Conservation (phyloP, 1,140 invertebrate species). For the Halesus radiatus region DNA sequence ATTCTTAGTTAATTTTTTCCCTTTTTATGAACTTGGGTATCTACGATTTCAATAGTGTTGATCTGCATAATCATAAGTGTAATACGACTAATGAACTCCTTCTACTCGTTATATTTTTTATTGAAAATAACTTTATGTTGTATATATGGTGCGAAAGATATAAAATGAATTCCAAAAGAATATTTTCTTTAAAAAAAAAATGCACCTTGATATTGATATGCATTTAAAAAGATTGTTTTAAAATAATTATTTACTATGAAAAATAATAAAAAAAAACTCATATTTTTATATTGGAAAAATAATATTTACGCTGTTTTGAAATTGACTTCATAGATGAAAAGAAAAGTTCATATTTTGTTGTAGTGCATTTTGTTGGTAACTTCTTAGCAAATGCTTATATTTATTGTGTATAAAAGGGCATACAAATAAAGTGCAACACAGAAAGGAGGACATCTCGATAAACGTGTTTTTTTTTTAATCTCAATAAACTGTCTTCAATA, state of each 20-base stretch:
- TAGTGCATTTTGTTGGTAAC: slow-evolving; percentile 28
- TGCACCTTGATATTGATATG: slow-evolving; percentile 4
- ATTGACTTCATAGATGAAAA: background rate
- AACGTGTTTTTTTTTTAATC: slow-evolving; percentile 42
- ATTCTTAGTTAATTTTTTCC: slow-evolving; percentile 30
- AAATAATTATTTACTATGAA: slow-evolving; percentile 10
- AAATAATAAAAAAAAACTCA: slow-evolving; percentile 21
- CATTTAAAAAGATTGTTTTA: background rate
- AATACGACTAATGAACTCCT: background rate
- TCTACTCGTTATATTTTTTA: slow-evolving; percentile 29
- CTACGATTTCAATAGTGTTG: background rate
- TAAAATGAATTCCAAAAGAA: slow-evolving; percentile 13
- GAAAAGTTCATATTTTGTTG: slow-evolving; percentile 29
- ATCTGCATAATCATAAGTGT: background rate
- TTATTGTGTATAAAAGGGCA: background rate
- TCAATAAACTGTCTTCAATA: slow-evolving; percentile 34
- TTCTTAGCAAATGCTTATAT: slow-evolving; percentile 37
- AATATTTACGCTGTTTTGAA: background rate
- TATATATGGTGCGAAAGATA: slow-evolving; percentile 7
- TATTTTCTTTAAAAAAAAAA: slow-evolving; percentile 1
- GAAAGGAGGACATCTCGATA: slow-evolving; percentile 23
- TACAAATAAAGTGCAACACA: slow-evolving; percentile 32
- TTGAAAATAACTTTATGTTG: slow-evolving; percentile 27
- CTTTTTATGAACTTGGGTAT: slow-evolving; percentile 6
- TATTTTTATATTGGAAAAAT: slow-evolving; percentile 39